Evolutionary conservation across 1,140 invertebrate species (phyloP), one percentile per base, ranked within the genome.

Genomic region (Thereuonema tuberculata): DNA sequence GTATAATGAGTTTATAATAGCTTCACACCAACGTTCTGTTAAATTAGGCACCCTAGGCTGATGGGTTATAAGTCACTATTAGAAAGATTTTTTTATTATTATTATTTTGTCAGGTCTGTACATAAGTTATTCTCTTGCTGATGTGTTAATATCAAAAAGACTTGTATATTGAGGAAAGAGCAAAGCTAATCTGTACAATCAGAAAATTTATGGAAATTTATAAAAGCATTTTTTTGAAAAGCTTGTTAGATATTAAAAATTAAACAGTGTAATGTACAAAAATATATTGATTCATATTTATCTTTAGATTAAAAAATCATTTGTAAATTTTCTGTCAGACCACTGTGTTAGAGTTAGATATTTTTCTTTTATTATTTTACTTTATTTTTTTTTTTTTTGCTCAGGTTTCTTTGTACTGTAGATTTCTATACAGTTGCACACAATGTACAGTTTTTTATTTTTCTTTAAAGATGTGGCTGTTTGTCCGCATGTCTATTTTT

Each of bases 371-470:
- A 5, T 9, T 17, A 5, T 37, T 5, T 37, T 37, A 5, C 31
- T 17, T 37, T 37, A 9, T 5, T 9, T 37, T 37, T 37, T 50
- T 50, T 12, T 14, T 50, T 50, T 5, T 14, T 20, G 48, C 48
- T 50, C 48, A 50, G 48, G 48, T 50, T 50, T 50, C 23, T 50
- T 50, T 50, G 9, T 50, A 5, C 9, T 50, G 37, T 50, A 50
- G 48, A 17, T 50, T 50, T 14, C 5, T 5, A 20, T 14, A 20
- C 3, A 14, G 21, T 50, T 21, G 9, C 21, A 20, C 21, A 50
- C 9, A 50, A 5, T 50, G 17, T 50, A 20, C 23, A 24, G 17
- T 5, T 50, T 20, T 20, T 24, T n/a, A n/a, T 50, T 50, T 14
- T 5, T 50, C 21, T 21, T 50, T 24, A 5, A 50, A 17, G 5